Percentiles rank a stretch among this genome's conserved stretches.
These are phyloP conservation scores for Pristionchus arcanus DNA, from an alignment of 2,888 invertebrate species.

Conservation along the genomic window DNA sequence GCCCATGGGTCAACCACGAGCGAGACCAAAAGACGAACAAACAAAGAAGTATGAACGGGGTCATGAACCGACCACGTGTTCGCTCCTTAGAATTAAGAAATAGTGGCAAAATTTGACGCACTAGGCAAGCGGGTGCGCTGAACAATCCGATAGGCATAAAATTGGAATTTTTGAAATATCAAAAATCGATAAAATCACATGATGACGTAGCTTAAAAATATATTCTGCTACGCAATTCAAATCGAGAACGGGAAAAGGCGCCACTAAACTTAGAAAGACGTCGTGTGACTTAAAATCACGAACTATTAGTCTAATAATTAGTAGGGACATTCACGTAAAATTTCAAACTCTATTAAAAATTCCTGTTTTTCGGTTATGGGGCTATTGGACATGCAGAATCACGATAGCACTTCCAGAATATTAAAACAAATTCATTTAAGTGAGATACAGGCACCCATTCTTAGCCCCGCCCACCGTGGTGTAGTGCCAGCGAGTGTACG, in stretches of 20 bases:
- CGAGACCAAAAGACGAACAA: background rate
- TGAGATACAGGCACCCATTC: too few species aligned
- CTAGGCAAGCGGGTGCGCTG: background rate
- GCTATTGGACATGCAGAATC: too few species aligned
- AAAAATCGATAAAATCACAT: background rate
- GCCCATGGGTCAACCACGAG: background rate
- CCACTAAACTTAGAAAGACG: background rate
- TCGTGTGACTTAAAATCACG: background rate
- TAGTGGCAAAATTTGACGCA: background rate
- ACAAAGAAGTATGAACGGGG: background rate
- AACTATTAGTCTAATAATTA: too few species aligned
- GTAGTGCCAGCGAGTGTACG: too few species aligned
- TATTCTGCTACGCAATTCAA: slow-evolving; percentile 23
- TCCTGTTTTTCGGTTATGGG: too few species aligned
- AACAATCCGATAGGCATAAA: background rate
- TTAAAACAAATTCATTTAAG: too few species aligned
- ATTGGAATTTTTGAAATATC: background rate
- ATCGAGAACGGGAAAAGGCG: background rate
- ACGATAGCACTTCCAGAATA: too few species aligned
- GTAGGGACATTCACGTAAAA: too few species aligned
- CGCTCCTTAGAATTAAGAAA: background rate
- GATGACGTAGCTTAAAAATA: slow-evolving; percentile 18
- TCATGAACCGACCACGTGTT: background rate
- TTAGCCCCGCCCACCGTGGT: too few species aligned
- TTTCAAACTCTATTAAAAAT: too few species aligned